Evolutionary conservation across 2,797 vertebrate genomes (phyloP), one percentile per base, ranked within the genome.

Genomic region (Prionace glauca): DNA sequence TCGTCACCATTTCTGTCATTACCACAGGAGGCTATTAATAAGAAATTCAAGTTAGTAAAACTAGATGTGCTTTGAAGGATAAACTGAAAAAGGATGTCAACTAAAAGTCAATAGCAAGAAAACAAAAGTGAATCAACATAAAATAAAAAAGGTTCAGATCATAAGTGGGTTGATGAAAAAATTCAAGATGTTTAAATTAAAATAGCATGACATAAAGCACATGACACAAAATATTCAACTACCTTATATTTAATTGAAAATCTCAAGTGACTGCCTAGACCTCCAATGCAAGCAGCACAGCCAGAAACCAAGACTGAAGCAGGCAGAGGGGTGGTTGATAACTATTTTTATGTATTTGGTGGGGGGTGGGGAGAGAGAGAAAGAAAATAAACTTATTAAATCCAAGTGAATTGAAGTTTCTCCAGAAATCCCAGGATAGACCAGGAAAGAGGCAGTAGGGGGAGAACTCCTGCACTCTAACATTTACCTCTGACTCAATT

Each of bases 1-100:
- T 99, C 96, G 99, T 99, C 97, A 99, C 98, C 99, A 99, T 99
- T 98, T 99, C 99, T 88, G 99, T 99, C 98, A 99, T 99, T 97
- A 99, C 99, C 97, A 99, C 99, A 8, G 99, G 99, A 96, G 99
- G 99, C 99, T 99, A 97, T 74, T 60, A 95, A 56, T 32, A 95
- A 96, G 96, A 96, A 96, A 97, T 96, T 96, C 95, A 96, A 96
- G 84, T 91, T 14, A 95, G n/a, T 84, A 86, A 96, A 94, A 74
- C 8, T 41, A 60, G 67, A 60, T 7, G 45, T 86, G 65, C 18
- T 10, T 95, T 14, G 16, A 14, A 90, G 56, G 18, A 94, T 41
- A 45, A 67, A 20, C 36, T 71, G 32, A 72, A 77, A 62, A 96
- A 20, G 95, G 18, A 69, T 62, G 20, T 4, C n/a, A 62, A 87